A percentile compares a stretch with the other conserved stretches of the same genome.
phyloP scores from a whole-genome alignment of 2,113 vertebrate species.

The Chinchilla lanigera region DNA sequence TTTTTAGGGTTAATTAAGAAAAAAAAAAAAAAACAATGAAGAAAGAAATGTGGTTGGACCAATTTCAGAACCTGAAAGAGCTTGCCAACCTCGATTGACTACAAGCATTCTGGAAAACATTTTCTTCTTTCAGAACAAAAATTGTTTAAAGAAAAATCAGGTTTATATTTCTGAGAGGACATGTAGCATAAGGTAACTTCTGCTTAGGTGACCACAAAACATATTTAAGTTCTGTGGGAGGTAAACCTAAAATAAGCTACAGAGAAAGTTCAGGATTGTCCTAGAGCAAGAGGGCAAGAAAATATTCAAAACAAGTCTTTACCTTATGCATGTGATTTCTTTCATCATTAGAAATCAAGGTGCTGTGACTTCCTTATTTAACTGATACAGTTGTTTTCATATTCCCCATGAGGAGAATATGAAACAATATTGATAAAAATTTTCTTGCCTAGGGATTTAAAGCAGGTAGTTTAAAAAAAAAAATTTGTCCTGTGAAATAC shows the following conservation, averaged over 20 bases:
- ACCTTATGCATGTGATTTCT: slow-evolving; percentile 5
- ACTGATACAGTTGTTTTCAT: slow-evolving; percentile 41
- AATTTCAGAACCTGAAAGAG: slow-evolving; percentile 40
- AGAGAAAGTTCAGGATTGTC: slow-evolving; percentile 21
- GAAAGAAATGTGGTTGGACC: slow-evolving; percentile 55
- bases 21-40: neutral
- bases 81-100: slow-evolving; percentile 10
- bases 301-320: slow-evolving; percentile 21
- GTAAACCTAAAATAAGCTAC: neutral
- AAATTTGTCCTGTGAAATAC: neutral
- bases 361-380: slow-evolving; percentile 30
- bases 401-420: slow-evolving; percentile 19
- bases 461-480: neutral
- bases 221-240: slow-evolving; percentile 14
- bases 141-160: neutral
- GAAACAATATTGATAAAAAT: slow-evolving; percentile 21
- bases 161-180: neutral
- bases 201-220: neutral
- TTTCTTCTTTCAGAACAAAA: slow-evolving; percentile 19
- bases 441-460: slow-evolving; percentile 21
- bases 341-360: slow-evolving; percentile 14
- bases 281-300: slow-evolving; percentile 28
- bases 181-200: slow-evolving; percentile 53
- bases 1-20: slow-evolving; percentile 4
- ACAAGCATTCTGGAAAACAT: neutral